These are phyloP conservation scores for Lasioglossum zephyrum DNA, from an alignment of 2,888 invertebrate species.

Conservation along the genomic window DNA sequence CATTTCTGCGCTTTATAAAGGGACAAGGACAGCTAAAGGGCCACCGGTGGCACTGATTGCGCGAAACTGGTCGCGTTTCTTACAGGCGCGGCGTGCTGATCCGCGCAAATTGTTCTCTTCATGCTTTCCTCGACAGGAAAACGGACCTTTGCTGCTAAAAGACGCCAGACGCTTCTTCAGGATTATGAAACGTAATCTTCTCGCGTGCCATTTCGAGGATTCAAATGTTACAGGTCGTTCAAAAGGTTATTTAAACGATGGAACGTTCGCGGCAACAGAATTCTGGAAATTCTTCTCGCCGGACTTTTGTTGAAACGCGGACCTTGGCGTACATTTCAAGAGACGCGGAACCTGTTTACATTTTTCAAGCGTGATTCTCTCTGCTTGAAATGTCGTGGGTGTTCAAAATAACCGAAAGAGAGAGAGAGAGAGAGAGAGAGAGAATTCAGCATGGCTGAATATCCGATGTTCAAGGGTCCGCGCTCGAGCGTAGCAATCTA, in stretches of 20 bases:
- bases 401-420: neutral
- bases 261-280: neutral
- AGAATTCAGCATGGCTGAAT: neutral
- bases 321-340: neutral
- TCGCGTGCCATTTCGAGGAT: neutral
- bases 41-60: slow-evolving; percentile 11
- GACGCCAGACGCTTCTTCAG: too few relatives aligned
- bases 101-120: slow-evolving; percentile 12
- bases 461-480: slow-evolving; percentile 30
- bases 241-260: neutral
- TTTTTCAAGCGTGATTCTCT: neutral
- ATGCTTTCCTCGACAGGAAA: neutral
- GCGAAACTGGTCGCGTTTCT: neutral
- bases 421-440: too few relatives aligned
- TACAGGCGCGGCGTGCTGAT: neutral
- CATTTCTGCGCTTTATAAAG: slow-evolving; percentile 38
- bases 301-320: neutral
- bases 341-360: neutral
- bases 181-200: neutral
- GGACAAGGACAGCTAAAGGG: slow-evolving; percentile 17
- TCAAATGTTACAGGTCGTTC: neutral
- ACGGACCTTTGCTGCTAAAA: neutral
- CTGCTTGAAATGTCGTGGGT: neutral
- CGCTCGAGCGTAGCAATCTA: slow-evolving; percentile 35
- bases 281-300: neutral